A percentile compares a stretch with the other conserved stretches of the same genome.
Evolutionary conservation across 1,140 invertebrate species (phyloP).

Genomic region (Phenacoccus solenopsis): DNA sequence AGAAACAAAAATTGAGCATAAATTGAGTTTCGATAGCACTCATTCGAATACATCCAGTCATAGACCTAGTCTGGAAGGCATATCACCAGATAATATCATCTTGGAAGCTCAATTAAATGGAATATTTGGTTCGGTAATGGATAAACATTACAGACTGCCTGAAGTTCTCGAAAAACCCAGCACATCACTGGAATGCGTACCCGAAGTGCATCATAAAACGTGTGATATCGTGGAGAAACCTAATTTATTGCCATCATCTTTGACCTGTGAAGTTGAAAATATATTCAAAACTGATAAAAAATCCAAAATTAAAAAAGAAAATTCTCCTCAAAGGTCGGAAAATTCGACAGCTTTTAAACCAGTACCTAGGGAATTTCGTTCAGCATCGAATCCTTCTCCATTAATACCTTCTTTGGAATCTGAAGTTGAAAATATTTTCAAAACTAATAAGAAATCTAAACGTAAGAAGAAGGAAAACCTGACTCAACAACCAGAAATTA

Average conservation of each 20-base stretch:
- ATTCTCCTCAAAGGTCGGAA: too few relatives aligned
- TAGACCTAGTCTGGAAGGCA: not conserved
- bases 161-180: not conserved
- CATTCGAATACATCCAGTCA: not conserved
- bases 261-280: not conserved
- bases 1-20: not conserved
- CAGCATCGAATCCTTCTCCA: too few relatives aligned
- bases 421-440: constrained; percentile 6
- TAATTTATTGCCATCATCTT: not conserved
- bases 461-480: not conserved
- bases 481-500: too few relatives aligned
- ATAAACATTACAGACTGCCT: not conserved
- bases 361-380: too few relatives aligned
- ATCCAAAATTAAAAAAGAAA: not conserved
- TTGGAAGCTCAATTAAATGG: not conserved
- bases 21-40: not conserved
- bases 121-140: constrained; percentile 5
- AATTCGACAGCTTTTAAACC: too few relatives aligned
- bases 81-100: not conserved
- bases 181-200: too few relatives aligned
- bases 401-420: constrained; percentile 4
- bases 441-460: not conserved
- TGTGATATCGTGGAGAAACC: too few relatives aligned
- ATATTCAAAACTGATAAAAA: constrained; percentile 7
- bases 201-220: too few relatives aligned